Evolutionary conservation across 2,797 vertebrate species (phyloP), one percentile per base, ranked within the genome.

Genomic region (Limosa lapponica): DNA sequence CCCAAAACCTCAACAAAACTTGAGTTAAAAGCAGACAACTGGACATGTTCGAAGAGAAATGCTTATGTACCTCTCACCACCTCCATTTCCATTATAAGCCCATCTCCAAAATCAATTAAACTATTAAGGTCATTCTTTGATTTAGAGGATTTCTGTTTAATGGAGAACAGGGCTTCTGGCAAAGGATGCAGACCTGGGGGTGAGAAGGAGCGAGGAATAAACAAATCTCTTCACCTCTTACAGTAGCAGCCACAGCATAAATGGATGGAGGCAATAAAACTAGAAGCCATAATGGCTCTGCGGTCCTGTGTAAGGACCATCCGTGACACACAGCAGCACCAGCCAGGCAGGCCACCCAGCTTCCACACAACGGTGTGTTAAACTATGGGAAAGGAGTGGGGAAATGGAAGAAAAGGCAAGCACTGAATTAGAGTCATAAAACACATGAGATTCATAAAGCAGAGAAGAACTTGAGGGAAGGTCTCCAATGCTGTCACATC

Each of bases 41-140:
- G 67, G 81, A 89, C 94, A 94, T 59, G n/a, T 77, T 66, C 61
- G 78, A 96, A 39, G 1, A 83, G 27, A 87, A 92, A 88, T 43
- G 11, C 13, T 93, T 87, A 64, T 27, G 9, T 52, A 71, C 30
- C 18, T 87, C 72, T 71, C 27, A 37, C 13, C 6, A 28, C 17
- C 24, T 13, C 3, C 19, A 46, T 36, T 78, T 80, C 25, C 39
- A 65, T 19, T 41, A 17, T 7, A 58, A 69, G 5, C 8, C 24
- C 22, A 22, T 39, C n/a, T 61, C 48, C 43, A 71, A 91, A 82
- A 51, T 12, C 64, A 71, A 16, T 74, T 74, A 89, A 81, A 22
- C 13, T 61, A 11, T 44, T 59, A 2, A 4, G 32, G 46, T 64
- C 27, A 66, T 81, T 57, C 27, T 89, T 89, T 51, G 32, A 57